A percentile compares a stretch with the other conserved stretches of the same genome.
These are phyloP conservation scores for Stramonita haemastoma DNA, from an alignment of 2,888 invertebrate species.

Conservation along the genomic window DNA sequence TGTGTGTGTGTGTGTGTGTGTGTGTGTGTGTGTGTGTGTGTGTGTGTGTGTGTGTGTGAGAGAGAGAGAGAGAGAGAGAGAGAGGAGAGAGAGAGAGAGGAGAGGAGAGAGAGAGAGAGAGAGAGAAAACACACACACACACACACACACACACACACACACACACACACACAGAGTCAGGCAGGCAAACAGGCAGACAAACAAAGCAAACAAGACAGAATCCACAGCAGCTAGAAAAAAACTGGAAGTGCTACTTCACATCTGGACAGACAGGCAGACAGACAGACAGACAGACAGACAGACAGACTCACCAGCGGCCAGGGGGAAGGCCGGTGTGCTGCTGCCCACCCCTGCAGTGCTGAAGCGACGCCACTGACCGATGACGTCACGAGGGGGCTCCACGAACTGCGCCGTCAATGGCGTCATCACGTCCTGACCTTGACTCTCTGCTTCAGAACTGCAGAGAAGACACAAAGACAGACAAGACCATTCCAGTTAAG, in stretches of 20 bases:
- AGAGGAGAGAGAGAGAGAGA: too few species aligned
- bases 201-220: too few species aligned
- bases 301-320: not conserved
- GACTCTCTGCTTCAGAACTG: not conserved
- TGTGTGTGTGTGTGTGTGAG: not conserved
- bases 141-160: not conserved
- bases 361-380: constrained; percentile 11
- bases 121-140: not conserved
- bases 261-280: too few species aligned
- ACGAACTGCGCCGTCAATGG: constrained; percentile 41
- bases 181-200: too few species aligned
- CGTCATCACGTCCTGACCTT: constrained; percentile 9
- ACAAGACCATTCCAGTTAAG: not conserved
- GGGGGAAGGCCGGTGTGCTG: not conserved
- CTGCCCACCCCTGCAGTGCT: constrained; percentile 3
- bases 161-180: not conserved
- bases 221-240: too few species aligned
- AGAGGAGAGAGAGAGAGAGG: too few species aligned
- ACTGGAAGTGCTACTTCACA: too few species aligned
- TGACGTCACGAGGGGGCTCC: constrained; percentile 38
- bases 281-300: too few species aligned
- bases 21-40: too few species aligned
- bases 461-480: not conserved
- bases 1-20: too few species aligned
- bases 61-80: too few species aligned